Evolutionary conservation across 2,888 invertebrate species (phyloP), one percentile per base, ranked within the genome.

Genomic region (Dolichomitus sp.): DNA sequence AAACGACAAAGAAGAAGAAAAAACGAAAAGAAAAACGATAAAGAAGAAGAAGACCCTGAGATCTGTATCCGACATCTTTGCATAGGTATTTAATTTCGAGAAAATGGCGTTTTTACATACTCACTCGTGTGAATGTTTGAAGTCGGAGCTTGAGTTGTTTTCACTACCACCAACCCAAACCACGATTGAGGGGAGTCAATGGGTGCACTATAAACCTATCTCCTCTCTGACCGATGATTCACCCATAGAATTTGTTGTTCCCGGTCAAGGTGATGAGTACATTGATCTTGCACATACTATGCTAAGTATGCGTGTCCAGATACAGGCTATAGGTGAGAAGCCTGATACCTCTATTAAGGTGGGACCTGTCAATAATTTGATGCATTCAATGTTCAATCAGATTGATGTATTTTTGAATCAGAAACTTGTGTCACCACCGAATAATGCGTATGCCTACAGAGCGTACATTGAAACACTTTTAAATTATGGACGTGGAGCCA

Each of bases 381-480:
- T 42, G 12, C 11, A 42, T 42, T 42, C 42, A 42, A 42, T 57
- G 57, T 57, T 57, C 59, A 85, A 84, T 57, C 88, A 89, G 66
- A 81, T 88, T 0, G 87, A 88, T 66, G 75, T 90, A 17, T 87
- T 84, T 74, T 83, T 89, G n/a, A 89, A 90, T 74, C 86, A 89
- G 68, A 89, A 89, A 80, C 48, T 88, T 6, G 82, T 89, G 7
- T 88, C 87, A 0, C 84, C 88, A 1, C 80, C 85, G 11, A 88
- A 86, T 59, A 87, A 87, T 57, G 84, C 87, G 5, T 90, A 88
- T 40, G 79, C 87, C 0, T 90, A 88, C 74, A 72, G 88, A 19
- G 33, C 33, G 7, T 83, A 87, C 0, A 89, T 88, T 72, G 87
- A 87, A 76, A 86, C 80, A 12, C 48, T 87, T 5, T 61, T 88